A percentile compares a stretch with the other conserved stretches of the same genome.
phyloP scores from a whole-genome alignment of 2,113 vertebrate genomes.

The Sinocyclocheilus rhinocerous region DNA sequence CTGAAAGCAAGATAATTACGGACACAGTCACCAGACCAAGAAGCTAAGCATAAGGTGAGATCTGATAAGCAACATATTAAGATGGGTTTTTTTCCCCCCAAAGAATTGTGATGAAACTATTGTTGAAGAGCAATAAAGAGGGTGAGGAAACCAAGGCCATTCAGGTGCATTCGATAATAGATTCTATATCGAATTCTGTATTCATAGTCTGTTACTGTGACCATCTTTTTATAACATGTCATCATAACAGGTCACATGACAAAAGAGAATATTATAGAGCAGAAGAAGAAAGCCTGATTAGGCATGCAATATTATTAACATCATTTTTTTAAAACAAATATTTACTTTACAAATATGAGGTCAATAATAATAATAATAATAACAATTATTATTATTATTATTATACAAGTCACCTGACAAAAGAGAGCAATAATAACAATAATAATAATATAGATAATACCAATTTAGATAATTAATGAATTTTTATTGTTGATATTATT shows the following conservation, averaged over 20 bases:
- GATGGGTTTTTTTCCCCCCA: not conserved
- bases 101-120: slow-evolving; percentile 26
- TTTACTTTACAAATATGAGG: not conserved
- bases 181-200: too few relatives aligned
- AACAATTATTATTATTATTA: not conserved
- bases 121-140: not conserved
- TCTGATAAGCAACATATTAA: slow-evolving; percentile 19
- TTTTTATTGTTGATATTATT: too few relatives aligned
- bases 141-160: slow-evolving; percentile 1
- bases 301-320: too few relatives aligned
- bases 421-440: not conserved
- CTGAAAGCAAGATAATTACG: slow-evolving; percentile 27
- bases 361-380: not conserved
- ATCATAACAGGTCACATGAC: slow-evolving; percentile 25
- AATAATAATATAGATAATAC: too few relatives aligned
- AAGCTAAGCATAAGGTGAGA: not conserved
- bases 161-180: slow-evolving; percentile 21
- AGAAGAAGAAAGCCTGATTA: not conserved
- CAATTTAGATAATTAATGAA: too few relatives aligned
- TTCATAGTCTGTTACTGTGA: slow-evolving; percentile 4
- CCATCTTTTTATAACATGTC: not conserved
- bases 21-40: not conserved
- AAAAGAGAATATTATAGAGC: not conserved
- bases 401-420: not conserved
- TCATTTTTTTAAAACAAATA: too few relatives aligned